phyloP scores from a whole-genome alignment of 2,113 vertebrate species.

The Echinops telfairi region DNA sequence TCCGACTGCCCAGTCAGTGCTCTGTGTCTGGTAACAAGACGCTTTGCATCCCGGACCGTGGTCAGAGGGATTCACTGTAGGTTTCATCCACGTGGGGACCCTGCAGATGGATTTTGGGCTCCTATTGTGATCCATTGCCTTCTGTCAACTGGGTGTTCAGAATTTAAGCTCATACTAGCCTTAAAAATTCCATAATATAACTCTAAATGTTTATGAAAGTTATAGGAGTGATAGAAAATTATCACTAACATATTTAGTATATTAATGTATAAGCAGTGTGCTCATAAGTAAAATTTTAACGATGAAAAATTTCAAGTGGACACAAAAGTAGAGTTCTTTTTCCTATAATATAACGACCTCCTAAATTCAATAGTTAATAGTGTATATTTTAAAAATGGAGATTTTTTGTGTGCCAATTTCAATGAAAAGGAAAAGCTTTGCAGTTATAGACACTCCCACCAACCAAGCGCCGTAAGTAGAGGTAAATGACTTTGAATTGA shows the following conservation, averaged over 20 bases:
- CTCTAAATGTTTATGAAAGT: slow-evolving; percentile 36
- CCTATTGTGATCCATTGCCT: no score
- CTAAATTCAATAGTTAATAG: slow-evolving; percentile 21
- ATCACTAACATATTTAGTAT: not conserved
- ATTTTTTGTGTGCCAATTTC: not conserved
- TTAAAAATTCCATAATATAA: not conserved
- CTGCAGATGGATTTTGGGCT: no score
- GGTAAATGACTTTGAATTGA: not conserved
- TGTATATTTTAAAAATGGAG: not conserved
- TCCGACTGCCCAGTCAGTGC: no score
- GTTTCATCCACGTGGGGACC: no score
- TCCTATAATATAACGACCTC: not conserved
- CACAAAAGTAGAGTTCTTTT: not conserved
- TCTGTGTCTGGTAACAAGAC: no score
- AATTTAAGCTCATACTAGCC: not conserved
- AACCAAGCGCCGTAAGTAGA: slow-evolving; percentile 1
- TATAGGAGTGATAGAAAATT: not conserved
- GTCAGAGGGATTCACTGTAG: no score
- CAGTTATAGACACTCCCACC: not conserved
- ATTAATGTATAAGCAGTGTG: not conserved
- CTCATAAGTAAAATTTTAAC: slow-evolving; percentile 33
- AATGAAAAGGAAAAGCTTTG: slow-evolving; percentile 30
- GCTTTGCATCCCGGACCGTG: no score
- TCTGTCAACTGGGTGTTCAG: no score
- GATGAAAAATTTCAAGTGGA: slow-evolving; percentile 22